Conservation (phyloP, 2,797 vertebrate genomes). For the Squalus acanthias region DNA sequence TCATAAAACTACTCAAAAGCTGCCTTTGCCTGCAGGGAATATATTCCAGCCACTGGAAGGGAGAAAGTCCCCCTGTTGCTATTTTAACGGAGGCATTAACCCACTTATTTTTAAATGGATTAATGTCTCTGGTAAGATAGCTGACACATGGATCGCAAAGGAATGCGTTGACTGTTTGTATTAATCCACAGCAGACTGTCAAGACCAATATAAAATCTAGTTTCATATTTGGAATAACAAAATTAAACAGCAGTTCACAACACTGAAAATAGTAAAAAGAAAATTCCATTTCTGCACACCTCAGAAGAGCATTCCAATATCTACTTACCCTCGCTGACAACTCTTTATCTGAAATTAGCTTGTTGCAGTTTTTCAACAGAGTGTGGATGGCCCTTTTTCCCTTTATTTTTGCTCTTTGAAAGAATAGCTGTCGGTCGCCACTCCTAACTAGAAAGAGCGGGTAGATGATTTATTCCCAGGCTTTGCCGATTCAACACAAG, state of each 20-base stretch:
- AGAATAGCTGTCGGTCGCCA: neutral
- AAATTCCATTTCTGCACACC: neutral
- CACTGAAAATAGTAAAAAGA: neutral
- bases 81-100: neutral
- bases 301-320: neutral
- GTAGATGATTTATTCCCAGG: neutral
- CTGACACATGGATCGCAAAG: neutral
- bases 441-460: neutral
- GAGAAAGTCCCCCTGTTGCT: neutral
- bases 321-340: neutral
- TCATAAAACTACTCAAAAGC: neutral
- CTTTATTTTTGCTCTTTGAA: neutral
- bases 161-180: neutral
- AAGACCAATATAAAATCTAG: neutral
- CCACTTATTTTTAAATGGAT: neutral
- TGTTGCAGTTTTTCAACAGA: neutral
- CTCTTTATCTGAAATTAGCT: neutral
- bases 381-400: neutral
- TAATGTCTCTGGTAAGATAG: neutral
- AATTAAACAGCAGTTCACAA: neutral
- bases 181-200: neutral
- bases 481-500: neutral
- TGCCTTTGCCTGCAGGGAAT: neutral
- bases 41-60: neutral
- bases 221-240: neutral